Percentiles rank a stretch among this genome's conserved stretches.
Conservation (phyloP, 2,888 invertebrate species). For the Polyploca ridens region DNA sequence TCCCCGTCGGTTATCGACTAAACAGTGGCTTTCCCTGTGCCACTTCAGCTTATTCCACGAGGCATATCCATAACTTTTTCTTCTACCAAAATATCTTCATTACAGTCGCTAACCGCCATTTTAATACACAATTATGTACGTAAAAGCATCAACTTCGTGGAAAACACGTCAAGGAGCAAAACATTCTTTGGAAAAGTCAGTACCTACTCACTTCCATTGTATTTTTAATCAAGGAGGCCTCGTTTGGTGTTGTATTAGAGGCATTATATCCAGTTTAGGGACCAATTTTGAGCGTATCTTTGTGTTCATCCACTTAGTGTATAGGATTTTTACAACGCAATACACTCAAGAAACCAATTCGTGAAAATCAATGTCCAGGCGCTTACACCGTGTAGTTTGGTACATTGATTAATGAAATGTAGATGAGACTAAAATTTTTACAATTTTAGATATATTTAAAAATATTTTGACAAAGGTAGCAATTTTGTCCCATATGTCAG, state of each 20-base stretch:
- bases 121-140: neutral
- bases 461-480: no score
- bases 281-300: slow-evolving; percentile 17
- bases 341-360: slow-evolving; percentile 64
- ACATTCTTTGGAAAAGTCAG: neutral
- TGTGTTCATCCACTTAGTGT: slow-evolving; percentile 46
- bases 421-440: slow-evolving; percentile 17
- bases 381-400: slow-evolving; percentile 41
- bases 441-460: no score
- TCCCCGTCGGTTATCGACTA: no score
- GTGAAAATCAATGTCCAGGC: slow-evolving; percentile 66
- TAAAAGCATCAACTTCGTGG: neutral
- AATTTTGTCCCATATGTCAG: no score
- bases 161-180: neutral
- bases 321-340: slow-evolving; percentile 57
- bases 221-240: slow-evolving; percentile 8
- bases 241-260: slow-evolving; percentile 5
- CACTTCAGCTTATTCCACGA: no score
- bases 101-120: no score
- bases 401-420: slow-evolving; percentile 18
- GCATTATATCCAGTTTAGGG: slow-evolving; percentile 12
- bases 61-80: no score
- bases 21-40: no score
- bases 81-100: no score
- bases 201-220: slow-evolving; percentile 4